phyloP scores from a whole-genome alignment of 2,888 invertebrate genomes.

The Oxyteleia sp. region DNA sequence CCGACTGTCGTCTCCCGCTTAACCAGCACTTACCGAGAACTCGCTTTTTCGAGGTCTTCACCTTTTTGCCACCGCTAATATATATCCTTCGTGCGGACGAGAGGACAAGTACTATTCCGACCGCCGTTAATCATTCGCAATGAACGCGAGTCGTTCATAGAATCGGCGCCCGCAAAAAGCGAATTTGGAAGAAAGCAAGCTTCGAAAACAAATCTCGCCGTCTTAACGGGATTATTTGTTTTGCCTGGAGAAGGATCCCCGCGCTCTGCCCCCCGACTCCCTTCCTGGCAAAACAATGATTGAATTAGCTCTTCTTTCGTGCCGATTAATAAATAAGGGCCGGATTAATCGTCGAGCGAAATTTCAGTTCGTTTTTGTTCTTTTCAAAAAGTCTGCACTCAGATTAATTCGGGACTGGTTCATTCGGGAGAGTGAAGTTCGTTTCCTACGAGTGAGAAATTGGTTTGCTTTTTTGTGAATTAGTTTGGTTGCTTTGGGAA shows the following conservation, averaged over 20 bases:
- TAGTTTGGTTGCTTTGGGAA: no score
- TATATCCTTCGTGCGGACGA: constrained; percentile 65
- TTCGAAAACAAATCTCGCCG: constrained; percentile 50
- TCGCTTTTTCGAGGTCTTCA: constrained; percentile 73
- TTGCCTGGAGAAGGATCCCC: neutral
- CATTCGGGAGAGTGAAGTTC: no score
- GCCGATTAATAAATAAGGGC: neutral
- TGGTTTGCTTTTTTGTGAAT: no score
- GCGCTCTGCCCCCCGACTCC: no score
- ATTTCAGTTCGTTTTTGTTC: neutral
- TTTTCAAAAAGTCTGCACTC: no score
- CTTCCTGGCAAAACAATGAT: constrained; percentile 11
- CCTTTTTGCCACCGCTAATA: constrained; percentile 70
- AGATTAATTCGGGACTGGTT: no score
- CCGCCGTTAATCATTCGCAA: constrained; percentile 70
- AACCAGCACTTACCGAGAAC: constrained; percentile 69
- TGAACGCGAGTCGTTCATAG: constrained; percentile 65
- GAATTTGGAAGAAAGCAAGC: constrained; percentile 42
- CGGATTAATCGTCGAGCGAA: neutral
- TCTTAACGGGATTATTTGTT: constrained; percentile 48
- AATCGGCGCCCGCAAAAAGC: constrained; percentile 52
- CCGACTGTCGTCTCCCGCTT: constrained; percentile 62
- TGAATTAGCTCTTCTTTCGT: constrained; percentile 28
- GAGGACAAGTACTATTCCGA: constrained; percentile 65
- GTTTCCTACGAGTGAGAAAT: no score